These are phyloP conservation scores for Phrynosoma platyrhinos DNA, from an alignment of 2,113 vertebrate species.

Conservation along the genomic window DNA sequence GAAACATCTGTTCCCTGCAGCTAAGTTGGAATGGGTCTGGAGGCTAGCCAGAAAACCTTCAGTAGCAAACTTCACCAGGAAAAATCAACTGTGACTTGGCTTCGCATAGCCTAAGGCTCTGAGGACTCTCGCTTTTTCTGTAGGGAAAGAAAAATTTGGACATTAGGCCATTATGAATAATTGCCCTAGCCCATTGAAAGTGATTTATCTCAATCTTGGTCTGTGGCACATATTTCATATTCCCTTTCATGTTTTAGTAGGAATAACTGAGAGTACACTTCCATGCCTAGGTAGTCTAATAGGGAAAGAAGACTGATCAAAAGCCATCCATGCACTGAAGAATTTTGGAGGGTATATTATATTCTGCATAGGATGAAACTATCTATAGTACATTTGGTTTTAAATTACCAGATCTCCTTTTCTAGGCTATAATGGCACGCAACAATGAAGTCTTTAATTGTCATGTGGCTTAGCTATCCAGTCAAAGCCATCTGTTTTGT, in stretches of 20 bases:
- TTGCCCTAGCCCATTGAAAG: background rate
- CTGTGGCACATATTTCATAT: accelerated
- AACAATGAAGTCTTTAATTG: background rate
- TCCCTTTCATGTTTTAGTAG: accelerated
- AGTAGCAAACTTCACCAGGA: background rate
- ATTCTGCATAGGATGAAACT: background rate
- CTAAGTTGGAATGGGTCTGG: slow-evolving; percentile 14
- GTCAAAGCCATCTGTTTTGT: background rate
- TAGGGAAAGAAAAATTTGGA: background rate
- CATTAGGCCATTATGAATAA: background rate
- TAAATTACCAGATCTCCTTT: background rate
- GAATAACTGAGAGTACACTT: background rate
- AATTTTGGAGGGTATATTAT: background rate
- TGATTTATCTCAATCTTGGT: slow-evolving; percentile 7
- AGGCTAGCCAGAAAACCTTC: slow-evolving; percentile 40
- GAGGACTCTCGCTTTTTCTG: background rate
- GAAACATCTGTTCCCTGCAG: slow-evolving; percentile 57
- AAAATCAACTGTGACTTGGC: accelerated
- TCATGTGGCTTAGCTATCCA: background rate
- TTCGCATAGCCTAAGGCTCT: background rate
- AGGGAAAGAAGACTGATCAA: accelerated
- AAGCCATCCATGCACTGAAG: background rate
- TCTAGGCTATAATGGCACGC: background rate
- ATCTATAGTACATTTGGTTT: background rate
- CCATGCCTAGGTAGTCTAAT: background rate